These are phyloP conservation scores for Drosophila mimetica DNA, from an alignment of 2,888 invertebrate genomes.

Conservation along the genomic window DNA sequence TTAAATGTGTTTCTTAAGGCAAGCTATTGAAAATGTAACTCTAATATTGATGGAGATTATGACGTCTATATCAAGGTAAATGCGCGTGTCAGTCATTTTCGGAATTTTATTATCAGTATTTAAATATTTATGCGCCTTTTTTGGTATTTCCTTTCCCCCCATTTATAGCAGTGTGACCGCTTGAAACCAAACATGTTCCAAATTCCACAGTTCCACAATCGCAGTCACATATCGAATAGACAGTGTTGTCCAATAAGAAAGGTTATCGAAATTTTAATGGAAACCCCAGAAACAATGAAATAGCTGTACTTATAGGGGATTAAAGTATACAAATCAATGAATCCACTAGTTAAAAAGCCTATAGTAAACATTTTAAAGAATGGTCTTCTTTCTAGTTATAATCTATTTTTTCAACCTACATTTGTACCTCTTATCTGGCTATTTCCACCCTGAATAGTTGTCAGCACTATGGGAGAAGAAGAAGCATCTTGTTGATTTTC, in stretches of 20 bases:
- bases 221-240: too few species aligned
- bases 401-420: too few species aligned
- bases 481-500: slow-evolving; percentile 52
- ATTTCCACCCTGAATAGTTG: background rate
- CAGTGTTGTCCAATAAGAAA: background rate
- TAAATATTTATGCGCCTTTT: background rate
- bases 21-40: background rate
- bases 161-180: slow-evolving; percentile 2
- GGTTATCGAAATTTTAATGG: too few species aligned
- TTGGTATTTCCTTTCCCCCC: background rate
- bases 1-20: slow-evolving; percentile 2
- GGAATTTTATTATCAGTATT: background rate
- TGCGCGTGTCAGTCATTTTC: too few species aligned
- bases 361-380: too few species aligned
- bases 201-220: too few species aligned
- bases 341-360: too few species aligned
- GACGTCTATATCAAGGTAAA: too few species aligned
- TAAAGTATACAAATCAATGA: too few species aligned
- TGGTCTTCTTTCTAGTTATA: too few species aligned
- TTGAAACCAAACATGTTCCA: background rate
- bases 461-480: slow-evolving; percentile 15
- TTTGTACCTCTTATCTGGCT: background rate
- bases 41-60: background rate
- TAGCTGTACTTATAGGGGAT: too few species aligned
- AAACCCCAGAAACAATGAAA: too few species aligned